Evolutionary conservation across 1,140 invertebrate genomes (phyloP), one percentile per base, ranked within the genome.

Genomic region (Papilio glaucus): DNA sequence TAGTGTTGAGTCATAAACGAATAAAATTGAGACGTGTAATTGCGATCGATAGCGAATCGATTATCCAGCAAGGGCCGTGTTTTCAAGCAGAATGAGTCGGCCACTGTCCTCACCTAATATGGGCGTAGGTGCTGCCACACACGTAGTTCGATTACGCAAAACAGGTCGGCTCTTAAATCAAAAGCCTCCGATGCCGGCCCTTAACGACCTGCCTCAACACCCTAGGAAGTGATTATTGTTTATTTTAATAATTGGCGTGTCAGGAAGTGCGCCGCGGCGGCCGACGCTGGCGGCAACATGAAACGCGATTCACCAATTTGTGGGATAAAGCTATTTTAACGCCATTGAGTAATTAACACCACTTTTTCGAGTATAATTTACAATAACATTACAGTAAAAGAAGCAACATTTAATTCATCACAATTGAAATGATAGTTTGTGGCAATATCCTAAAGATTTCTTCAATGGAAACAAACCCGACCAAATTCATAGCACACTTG

Each of bases 191-290:
- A 65, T 72, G 71, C 62, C 73, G 72, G 57, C 62, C 49, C 63
- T 75, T 85, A 84, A 85, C 83, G 85, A 87, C 78, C 76, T 80
- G 77, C 83, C 82, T 84, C 72, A 79, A 81, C 73, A 74, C 76
- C 80, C 80, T 79, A 92, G 90, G 90, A 92, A 92, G 90, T 86
- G 86, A 89, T 88, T 90, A 90, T 87, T 90, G 87, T 90, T 90
- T 90, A 89, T 88, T 88, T 84, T 89, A 82, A 84, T 89, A 91
- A 91, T 89, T 86, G 84, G 81, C 80, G 74, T 76, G 82, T 71
- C 85, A 90, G 88, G 88, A 90, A 92, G 86, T 85, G 75, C 63
- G 74, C 72, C n/a, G 29, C 80, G 72, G 62, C 76, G 78, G 70
- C 71, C 73, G 74, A 74, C 72, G 72, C 70, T 68, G 75, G 73